Evolutionary conservation across 2,113 vertebrate genomes (phyloP), one percentile per base, ranked within the genome.

Genomic region (Caranx melampygus): DNA sequence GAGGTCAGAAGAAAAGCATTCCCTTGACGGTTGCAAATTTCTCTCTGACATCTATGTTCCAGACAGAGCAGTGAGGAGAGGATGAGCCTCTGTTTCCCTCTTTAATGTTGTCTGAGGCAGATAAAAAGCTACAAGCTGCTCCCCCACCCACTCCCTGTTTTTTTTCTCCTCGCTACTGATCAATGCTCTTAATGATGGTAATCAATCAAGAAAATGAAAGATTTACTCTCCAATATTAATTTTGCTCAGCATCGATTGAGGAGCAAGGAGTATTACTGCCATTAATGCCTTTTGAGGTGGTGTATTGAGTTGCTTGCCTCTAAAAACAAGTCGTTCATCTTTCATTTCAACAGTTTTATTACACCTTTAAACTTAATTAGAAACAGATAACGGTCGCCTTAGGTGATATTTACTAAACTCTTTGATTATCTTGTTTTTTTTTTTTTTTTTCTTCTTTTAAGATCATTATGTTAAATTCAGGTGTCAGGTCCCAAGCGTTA

Each of bases 191-290:
- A 92, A 92, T 91, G 90, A 91, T 16, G 86, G 85, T 11, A 81
- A 94, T 92, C 91, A 91, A 91, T 92, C 87, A 93, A 83, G 86
- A 92, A 90, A 93, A 91, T 87, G 89, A 88, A 92, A 91, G 91
- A 93, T 93, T 93, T 92, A 90, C 91, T 90, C 88, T 90, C 89
- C 86, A 73, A 90, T 94, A 94, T 94, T 91, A 89, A 94, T 93
- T 94, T 91, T 92, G 86, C 84, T 78, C 72, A 35, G 84, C 90
- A 94, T 94, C 90, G 92, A 94, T 92, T 87, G 81, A 85, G 84
- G 84, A 86, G 87, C 45, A 67, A 77, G 72, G 87, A 91, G 90
- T 89, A 92, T 92, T 88, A 89, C 90, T 87, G 87, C 88, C 82
- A 87, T 92, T 90, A 91, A 92, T 87, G 89, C 89, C 85, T 92